Evolutionary conservation across 1,140 invertebrate species (phyloP), one percentile per base, ranked within the genome.

Genomic region (Heliconius hermathena): DNA sequence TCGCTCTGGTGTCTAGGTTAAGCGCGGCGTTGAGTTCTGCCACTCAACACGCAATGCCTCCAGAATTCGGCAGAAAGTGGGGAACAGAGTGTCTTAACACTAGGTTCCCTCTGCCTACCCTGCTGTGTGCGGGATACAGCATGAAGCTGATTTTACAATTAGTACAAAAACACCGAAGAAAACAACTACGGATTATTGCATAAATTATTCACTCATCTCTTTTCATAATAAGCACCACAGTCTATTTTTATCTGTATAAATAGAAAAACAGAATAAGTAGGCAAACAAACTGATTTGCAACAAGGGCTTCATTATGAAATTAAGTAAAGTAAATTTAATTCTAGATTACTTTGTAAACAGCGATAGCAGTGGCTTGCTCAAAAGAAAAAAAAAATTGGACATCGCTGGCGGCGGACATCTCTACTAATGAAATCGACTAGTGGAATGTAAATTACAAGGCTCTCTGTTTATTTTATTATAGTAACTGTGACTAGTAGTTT

Each of bases 391-490:
- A 52, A 76, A 76, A 76, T 18, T 22, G 73, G 54, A 74, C 70
- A 75, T 8, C 29, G 36, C 73, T 26, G 8, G 76, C 73, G 73
- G 46, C 74, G 57, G 41, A 74, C 74, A 79, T 22, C 46, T 79
- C 70, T 36, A 41, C 54, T 82, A 82, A 79, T 82, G 46, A 82
- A 82, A 79, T 76, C 49, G 77, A 54, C 41, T 52, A 75, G 46
- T 73, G 77, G 60, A 78, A 79, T 82, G 74, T 82, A 82, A 79
- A 79, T 81, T 78, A 78, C 76, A 71, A 46, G 46, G 36, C 26
- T 54, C 49, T 74, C 49, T 77, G 80, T 81, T 81, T 81, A 75
- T 78, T 78, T 78, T 72, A 75, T 81, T 60, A 74, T 71, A 70
- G 76, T 78, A 81, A 81, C 80, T 74, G 49, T 20, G 49, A 52